Evolutionary conservation across 2,797 vertebrate species (phyloP), one percentile per base, ranked within the genome.

Genomic region (Esox lucius): DNA sequence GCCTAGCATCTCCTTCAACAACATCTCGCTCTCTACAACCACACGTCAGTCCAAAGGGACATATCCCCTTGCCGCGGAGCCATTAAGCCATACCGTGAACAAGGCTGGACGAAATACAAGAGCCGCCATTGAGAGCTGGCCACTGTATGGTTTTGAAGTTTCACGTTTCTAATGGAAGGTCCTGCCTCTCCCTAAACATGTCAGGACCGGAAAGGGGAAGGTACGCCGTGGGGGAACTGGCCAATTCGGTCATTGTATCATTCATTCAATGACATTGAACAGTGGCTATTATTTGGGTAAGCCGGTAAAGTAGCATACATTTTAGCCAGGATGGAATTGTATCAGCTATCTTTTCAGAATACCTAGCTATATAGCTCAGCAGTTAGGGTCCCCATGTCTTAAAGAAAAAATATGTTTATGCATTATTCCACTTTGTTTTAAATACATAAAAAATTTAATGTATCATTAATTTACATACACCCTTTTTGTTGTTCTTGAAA

Each of bases 1-100:
- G 66, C 35, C 64, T 17, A 66, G 64, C 64, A 66, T 66, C 64
- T 48, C 42, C 68, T 69, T 24, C 68, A 69, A 69, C 68, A 69
- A n/a, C 68, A 26, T 69, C 13, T 69, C 68, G 22, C 68, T 61
- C 22, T 28, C 68, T 49, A 48, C 42, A 24, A 49, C 26, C 68
- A 48, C 42, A 69, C 68, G 48, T 49, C 24, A 7, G 67, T 48
- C 67, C 67, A 24, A 17, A 24, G 67, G 67, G 67, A 46, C 68
- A 22, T 17, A 69, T 48, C 68, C 46, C 13, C 22, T 69, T 49
- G n/a, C 66, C 16, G 12, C 16, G 68, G 39, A 49, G 42, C 68
- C 46, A 69, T 69, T 69, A 49, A n/a, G 42, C 12, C 24, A 28
- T 68, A 49, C 67, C n/a, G 68, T 69, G 68, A 69, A 69, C 68